phyloP scores from a whole-genome alignment of 2,113 vertebrate species.

The Stigmatopora nigra region DNA sequence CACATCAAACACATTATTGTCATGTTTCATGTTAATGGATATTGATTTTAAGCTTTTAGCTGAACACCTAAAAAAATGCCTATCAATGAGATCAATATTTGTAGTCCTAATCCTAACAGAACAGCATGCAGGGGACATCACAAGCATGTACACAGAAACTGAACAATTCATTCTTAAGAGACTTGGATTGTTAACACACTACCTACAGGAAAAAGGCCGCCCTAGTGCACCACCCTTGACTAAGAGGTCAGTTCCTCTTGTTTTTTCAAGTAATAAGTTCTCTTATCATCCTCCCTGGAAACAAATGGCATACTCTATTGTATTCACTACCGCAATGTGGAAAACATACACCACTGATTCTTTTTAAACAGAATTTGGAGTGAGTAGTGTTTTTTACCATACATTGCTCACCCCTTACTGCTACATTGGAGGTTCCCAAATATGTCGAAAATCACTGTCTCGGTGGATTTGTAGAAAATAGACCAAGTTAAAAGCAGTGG shows the following conservation, averaged over 20 bases:
- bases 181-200: neutral
- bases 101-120: neutral
- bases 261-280: conserved; percentile 18
- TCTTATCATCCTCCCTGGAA: neutral
- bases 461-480: neutral
- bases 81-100: neutral
- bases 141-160: conserved; percentile 1
- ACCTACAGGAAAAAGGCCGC: conserved; percentile 33
- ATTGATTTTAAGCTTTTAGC: conserved; percentile 1
- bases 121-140: neutral
- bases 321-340: neutral
- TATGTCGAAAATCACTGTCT: neutral
- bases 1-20: neutral
- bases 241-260: conserved; percentile 29
- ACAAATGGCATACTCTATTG: neutral
- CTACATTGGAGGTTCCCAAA: neutral
- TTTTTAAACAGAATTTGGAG: neutral
- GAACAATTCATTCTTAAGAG: neutral
- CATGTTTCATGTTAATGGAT: neutral
- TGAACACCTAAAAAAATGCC: neutral
- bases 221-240: conserved; percentile 3
- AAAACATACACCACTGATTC: neutral
- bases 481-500: neutral
- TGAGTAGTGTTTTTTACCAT: neutral
- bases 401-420: neutral